Evolutionary conservation across 1,140 invertebrate genomes (phyloP).

Genomic region (Drosophila bipectinata): DNA sequence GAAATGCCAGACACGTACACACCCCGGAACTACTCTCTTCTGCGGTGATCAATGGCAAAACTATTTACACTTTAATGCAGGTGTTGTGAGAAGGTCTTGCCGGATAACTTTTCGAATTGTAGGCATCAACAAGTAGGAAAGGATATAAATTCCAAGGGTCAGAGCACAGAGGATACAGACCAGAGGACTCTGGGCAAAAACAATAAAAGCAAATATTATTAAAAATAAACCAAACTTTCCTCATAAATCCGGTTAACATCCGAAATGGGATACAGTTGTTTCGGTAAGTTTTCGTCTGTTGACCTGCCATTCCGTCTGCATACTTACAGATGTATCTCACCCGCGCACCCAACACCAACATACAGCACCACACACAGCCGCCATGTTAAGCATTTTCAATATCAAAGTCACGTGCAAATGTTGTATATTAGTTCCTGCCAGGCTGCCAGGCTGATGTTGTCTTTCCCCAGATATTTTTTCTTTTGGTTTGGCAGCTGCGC

Average conservation of each 20-base stretch:
- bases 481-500: constrained; percentile 29
- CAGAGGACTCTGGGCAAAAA: not conserved
- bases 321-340: constrained; percentile 15
- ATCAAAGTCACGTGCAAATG: constrained; percentile 79
- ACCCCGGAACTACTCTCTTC: constrained; percentile 24
- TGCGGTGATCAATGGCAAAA: constrained; percentile 47
- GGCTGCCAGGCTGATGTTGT: constrained; percentile 23
- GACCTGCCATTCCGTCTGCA: constrained; percentile 48
- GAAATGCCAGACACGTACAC: constrained; percentile 43
- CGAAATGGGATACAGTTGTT: constrained; percentile 24
- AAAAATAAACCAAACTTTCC: constrained; percentile 46
- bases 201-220: constrained; percentile 44
- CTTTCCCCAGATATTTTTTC: constrained; percentile 14
- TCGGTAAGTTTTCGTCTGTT: constrained; percentile 35
- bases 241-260: constrained; percentile 56
- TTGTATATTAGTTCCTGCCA: constrained; percentile 67
- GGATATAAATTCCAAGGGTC: not conserved
- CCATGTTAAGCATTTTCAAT: constrained; percentile 57
- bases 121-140: constrained; percentile 33
- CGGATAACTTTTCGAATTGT: constrained; percentile 1
- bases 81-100: constrained; percentile 4
- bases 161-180: not conserved
- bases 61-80: constrained; percentile 57
- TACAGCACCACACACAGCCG: not conserved
- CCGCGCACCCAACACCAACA: no score